Evolutionary conservation across 2,797 vertebrate species (phyloP).

Genomic region (Rhinoraja longicauda): DNA sequence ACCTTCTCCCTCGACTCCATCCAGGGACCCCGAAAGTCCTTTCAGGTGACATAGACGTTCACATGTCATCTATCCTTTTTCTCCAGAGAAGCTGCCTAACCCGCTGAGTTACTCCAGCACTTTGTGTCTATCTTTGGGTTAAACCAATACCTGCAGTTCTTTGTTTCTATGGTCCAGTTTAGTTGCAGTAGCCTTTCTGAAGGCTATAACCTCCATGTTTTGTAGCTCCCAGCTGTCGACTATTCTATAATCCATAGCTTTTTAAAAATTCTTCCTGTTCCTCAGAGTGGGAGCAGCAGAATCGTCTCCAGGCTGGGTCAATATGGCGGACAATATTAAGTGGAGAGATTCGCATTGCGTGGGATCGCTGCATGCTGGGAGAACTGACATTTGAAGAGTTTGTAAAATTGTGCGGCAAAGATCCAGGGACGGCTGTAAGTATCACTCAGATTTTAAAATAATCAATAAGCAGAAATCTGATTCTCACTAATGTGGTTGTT

Average conservation of each 20-base stretch:
- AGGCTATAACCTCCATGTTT: neutral
- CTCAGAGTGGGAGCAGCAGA: conserved; percentile 62
- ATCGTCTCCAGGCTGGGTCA: conserved; percentile 58
- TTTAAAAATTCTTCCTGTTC: conserved; percentile 36
- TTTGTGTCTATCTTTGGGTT: too few relatives aligned
- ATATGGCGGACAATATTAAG: conserved; percentile 51
- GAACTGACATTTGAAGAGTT: conserved; percentile 50
- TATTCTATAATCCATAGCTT: neutral
- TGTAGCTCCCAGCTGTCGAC: neutral
- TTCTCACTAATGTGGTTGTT: too few relatives aligned
- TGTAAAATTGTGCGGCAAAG: neutral
- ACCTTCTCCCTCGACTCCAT: too few relatives aligned
- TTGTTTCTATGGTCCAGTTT: neutral
- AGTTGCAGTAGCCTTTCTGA: neutral
- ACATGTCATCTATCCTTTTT: too few relatives aligned
- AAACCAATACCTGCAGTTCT: too few relatives aligned
- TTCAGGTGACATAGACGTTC: too few relatives aligned
- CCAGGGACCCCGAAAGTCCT: too few relatives aligned
- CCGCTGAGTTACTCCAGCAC: too few relatives aligned
- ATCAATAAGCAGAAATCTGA: too few relatives aligned
- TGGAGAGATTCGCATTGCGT: conserved; percentile 53
- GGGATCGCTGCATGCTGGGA: conserved; percentile 62
- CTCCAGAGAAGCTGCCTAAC: too few relatives aligned
- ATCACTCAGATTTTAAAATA: neutral
- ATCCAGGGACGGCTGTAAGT: neutral